These are phyloP conservation scores for Drosophila peninsularis DNA, from an alignment of 2,888 invertebrate species.

Conservation along the genomic window DNA sequence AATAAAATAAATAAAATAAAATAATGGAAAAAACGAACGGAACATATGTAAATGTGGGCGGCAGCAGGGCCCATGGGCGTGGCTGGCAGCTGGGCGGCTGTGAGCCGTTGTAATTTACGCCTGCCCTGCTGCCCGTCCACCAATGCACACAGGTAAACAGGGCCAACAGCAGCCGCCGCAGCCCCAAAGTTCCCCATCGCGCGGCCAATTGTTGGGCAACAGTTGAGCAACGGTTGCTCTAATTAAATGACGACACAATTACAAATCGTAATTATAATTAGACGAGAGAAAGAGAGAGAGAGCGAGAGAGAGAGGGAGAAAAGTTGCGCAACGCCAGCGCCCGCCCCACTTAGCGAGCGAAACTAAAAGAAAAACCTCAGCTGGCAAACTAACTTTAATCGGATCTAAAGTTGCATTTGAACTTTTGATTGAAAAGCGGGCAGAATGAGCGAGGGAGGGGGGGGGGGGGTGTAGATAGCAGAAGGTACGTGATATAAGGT, in stretches of 20 bases:
- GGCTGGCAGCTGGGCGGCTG: background rate
- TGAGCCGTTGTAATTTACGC: slow-evolving; percentile 36
- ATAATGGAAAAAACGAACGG: background rate
- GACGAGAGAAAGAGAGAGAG: background rate
- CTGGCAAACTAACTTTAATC: slow-evolving; percentile 19
- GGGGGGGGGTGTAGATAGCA: too few species aligned
- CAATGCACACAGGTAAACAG: slow-evolving; percentile 1
- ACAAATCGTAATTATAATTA: slow-evolving; percentile 42
- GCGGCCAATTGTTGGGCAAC: slow-evolving; percentile 31
- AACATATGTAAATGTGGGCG: slow-evolving; percentile 23
- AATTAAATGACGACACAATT: slow-evolving; percentile 40
- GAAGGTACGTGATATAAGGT: too few species aligned
- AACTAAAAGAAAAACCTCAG: slow-evolving; percentile 20
- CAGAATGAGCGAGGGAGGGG: too few species aligned
- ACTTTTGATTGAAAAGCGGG: slow-evolving; percentile 6
- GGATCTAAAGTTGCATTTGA: slow-evolving; percentile 11
- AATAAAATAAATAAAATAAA: background rate
- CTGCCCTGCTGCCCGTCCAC: slow-evolving; percentile 20
- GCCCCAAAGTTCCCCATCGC: slow-evolving; percentile 1
- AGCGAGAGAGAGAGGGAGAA: slow-evolving; percentile 1
- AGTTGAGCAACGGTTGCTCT: slow-evolving; percentile 24
- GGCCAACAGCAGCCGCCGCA: background rate
- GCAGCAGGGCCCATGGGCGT: background rate
- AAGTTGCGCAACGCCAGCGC: background rate
- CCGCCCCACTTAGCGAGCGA: background rate